Evolutionary conservation across 2,888 invertebrate species (phyloP).

Genomic region (Acanthosepion lycidas): DNA sequence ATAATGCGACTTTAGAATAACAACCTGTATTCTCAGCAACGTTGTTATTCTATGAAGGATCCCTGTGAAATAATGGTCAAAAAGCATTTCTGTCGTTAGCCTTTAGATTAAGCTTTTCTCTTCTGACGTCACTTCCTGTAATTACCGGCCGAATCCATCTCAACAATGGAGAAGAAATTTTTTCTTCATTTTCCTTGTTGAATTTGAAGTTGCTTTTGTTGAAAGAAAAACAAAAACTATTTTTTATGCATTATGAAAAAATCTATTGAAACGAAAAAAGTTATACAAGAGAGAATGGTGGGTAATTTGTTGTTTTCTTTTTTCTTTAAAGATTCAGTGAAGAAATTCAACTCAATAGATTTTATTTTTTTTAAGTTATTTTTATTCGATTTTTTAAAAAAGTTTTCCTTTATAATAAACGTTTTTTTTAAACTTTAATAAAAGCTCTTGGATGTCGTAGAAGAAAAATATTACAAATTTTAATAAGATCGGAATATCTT

Average conservation of each 20-base stretch:
- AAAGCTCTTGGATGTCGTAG: too few relatives aligned
- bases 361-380: not conserved
- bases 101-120: not conserved
- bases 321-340: not conserved
- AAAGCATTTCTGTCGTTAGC: not conserved
- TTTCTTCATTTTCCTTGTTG: not conserved
- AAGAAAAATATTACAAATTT: too few relatives aligned
- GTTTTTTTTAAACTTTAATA: too few relatives aligned
- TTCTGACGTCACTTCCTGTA: not conserved
- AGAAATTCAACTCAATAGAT: not conserved
- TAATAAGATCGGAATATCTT: too few relatives aligned
- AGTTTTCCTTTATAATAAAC: too few relatives aligned
- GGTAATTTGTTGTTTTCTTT: not conserved
- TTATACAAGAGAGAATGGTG: not conserved
- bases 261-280: not conserved
- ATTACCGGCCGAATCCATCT: not conserved
- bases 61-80: not conserved
- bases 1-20: too few relatives aligned
- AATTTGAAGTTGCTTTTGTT: not conserved
- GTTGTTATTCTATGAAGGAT: not conserved
- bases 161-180: not conserved
- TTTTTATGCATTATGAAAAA: not conserved
- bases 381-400: too few relatives aligned
- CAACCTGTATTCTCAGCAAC: too few relatives aligned
- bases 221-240: not conserved